Conservation (phyloP, 2,797 vertebrate species). For the Gymnothorax reevesii region DNA sequence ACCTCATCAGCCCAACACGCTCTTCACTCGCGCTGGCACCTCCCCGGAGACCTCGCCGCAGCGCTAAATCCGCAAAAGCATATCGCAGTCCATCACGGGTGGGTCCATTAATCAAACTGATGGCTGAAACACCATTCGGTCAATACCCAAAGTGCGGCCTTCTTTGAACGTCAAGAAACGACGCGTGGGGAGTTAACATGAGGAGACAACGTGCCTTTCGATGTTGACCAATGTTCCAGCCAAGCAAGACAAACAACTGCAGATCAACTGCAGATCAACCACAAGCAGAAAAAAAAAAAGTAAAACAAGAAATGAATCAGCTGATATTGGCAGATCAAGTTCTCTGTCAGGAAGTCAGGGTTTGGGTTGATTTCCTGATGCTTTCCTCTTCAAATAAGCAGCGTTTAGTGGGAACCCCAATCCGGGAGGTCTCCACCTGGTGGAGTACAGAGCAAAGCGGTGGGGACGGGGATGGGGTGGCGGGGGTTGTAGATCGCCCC, state of each 20-base stretch:
- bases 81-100: background rate
- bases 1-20: background rate
- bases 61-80: background rate
- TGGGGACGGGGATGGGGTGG: too few species aligned
- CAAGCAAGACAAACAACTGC: background rate
- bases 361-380: constrained; percentile 74
- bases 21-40: background rate
- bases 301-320: background rate
- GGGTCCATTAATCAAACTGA: background rate
- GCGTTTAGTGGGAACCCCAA: constrained; percentile 39
- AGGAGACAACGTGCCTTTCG: background rate
- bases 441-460: constrained; percentile 53
- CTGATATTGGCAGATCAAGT: background rate
- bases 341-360: constrained; percentile 43
- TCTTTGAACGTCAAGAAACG: background rate
- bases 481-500: constrained; percentile 47
- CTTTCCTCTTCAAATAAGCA: constrained; percentile 74
- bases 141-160: background rate
- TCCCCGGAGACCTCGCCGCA: background rate
- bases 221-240: background rate
- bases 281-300: background rate
- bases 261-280: background rate
- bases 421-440: constrained; percentile 71
- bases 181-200: background rate
- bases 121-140: background rate